These are phyloP conservation scores for Philotrypesis tridentata DNA, from an alignment of 1,140 invertebrate genomes.

Conservation along the genomic window DNA sequence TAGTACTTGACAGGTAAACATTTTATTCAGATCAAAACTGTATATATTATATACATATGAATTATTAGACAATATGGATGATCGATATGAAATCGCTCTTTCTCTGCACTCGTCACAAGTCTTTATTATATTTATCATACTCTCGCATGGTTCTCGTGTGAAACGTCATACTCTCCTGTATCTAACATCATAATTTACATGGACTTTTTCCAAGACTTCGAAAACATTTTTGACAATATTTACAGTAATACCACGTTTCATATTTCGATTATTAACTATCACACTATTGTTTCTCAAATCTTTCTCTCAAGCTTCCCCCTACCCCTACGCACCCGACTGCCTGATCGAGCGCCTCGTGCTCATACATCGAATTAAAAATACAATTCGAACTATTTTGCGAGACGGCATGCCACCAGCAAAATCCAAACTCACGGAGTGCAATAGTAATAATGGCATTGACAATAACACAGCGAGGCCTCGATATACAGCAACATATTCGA, in stretches of 20 bases:
- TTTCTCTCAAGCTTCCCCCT: neutral
- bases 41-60: conserved; percentile 70
- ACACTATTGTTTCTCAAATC: conserved; percentile 30
- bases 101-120: conserved; percentile 4
- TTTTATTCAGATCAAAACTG: conserved; percentile 70
- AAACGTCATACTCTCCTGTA: neutral
- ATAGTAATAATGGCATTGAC: conserved; percentile 15
- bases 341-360: neutral
- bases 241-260: conserved; percentile 44
- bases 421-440: conserved; percentile 21
- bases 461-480: neutral
- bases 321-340: neutral
- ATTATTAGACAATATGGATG: conserved; percentile 67
- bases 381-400: conserved; percentile 25
- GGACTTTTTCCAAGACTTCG: conserved; percentile 51
- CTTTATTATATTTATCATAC: neutral
- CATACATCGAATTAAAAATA: neutral
- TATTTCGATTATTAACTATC: neutral
- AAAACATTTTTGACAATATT: conserved; percentile 58
- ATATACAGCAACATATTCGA: neutral
- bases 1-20: conserved; percentile 64
- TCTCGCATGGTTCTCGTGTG: neutral
- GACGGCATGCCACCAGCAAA: conserved; percentile 22
- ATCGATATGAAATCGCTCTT: conserved; percentile 62
- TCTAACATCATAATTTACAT: conserved; percentile 58